Evolutionary conservation across 1,140 invertebrate species (phyloP).

Genomic region (Drosophila obscura): DNA sequence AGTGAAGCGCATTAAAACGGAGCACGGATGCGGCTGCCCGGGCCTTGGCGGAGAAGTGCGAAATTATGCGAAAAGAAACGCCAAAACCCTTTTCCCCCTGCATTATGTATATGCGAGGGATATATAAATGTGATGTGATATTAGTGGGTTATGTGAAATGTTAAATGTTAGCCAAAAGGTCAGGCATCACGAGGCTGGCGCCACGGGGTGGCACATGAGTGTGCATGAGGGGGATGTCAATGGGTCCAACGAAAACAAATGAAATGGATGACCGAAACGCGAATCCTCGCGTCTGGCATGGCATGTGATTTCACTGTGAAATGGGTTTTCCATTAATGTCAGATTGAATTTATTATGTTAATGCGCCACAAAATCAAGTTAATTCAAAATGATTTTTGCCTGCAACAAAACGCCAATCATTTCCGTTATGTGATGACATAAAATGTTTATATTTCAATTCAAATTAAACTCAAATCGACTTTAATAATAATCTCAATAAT

Average conservation of each 20-base stretch:
- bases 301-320: constrained; percentile 16
- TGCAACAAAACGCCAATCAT: neutral
- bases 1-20: constrained; percentile 53
- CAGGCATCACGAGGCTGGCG: constrained; percentile 7
- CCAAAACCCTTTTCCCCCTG: neutral
- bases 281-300: neutral
- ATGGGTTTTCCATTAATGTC: constrained; percentile 29
- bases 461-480: no score
- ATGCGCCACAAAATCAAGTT: constrained; percentile 10
- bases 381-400: neutral
- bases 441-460: constrained; percentile 7
- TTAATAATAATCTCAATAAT: no score
- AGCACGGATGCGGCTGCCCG: constrained; percentile 20
- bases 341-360: constrained; percentile 24
- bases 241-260: neutral
- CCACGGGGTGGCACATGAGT: no score
- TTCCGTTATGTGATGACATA: constrained; percentile 11
- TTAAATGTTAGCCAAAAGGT: constrained; percentile 36
- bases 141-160: constrained; percentile 14
- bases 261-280: neutral
- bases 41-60: constrained; percentile 38
- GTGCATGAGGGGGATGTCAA: neutral
- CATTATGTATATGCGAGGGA: neutral
- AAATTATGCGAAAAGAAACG: constrained; percentile 60
- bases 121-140: no score